Evolutionary conservation across 2,797 vertebrate species (phyloP).

Genomic region (Paratrypauchen microcephalus): DNA sequence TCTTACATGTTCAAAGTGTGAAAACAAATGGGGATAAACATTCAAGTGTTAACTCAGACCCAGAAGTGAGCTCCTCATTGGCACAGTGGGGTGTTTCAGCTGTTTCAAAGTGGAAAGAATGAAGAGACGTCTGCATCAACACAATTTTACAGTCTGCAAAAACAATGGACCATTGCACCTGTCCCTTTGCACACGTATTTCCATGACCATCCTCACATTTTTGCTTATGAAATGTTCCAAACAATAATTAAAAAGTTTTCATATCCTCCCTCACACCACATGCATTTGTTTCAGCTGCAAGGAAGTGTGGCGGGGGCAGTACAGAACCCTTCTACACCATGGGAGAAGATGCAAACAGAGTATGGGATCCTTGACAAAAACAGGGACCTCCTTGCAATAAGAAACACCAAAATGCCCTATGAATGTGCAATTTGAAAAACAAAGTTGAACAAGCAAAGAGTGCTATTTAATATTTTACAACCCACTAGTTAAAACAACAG

Average conservation of each 20-base stretch:
- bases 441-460: neutral
- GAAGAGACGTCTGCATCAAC: slow-evolving; percentile 32
- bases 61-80: neutral
- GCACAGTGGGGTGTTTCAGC: neutral
- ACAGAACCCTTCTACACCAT: neutral
- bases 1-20: neutral
- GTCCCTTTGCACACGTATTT: neutral
- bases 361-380: neutral
- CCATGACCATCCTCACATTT: neutral
- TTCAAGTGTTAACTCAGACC: neutral
- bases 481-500: neutral
- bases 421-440: neutral
- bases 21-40: neutral
- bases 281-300: neutral
- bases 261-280: neutral
- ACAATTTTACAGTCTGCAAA: slow-evolving; percentile 18
- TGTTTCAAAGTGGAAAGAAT: slow-evolving; percentile 24
- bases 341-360: neutral
- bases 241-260: slow-evolving; percentile 1
- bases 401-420: neutral
- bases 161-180: slow-evolving; percentile 21
- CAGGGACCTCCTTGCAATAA: neutral
- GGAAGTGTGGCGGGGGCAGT: neutral
- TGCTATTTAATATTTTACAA: neutral
- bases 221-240: neutral